phyloP scores from a whole-genome alignment of 1,140 invertebrate species.

The Temnothorax nylanderi region DNA sequence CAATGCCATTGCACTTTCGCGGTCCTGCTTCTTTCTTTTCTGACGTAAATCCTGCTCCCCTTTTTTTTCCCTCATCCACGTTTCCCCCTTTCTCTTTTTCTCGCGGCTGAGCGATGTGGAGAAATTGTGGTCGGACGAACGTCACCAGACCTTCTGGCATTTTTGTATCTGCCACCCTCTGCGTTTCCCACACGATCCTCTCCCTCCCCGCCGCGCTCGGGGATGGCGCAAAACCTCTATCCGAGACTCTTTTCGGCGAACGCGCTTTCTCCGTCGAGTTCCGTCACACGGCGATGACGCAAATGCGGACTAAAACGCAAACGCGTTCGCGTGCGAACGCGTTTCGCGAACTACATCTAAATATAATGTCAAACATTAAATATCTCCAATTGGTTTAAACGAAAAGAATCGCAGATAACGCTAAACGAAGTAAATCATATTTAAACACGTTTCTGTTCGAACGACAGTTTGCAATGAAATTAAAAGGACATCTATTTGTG shows the following conservation, averaged over 20 bases:
- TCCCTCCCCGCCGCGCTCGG: not conserved
- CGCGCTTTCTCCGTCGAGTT: slow-evolving; percentile 63
- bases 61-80: slow-evolving; percentile 47
- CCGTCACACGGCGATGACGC: slow-evolving; percentile 65
- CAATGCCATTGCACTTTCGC: slow-evolving; percentile 67
- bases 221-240: slow-evolving; percentile 50
- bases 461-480: not conserved
- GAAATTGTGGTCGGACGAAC: slow-evolving; percentile 53
- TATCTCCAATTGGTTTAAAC: not conserved
- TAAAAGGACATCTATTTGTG: not conserved
- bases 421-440: not conserved
- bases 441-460: not conserved
- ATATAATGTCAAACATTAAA: not conserved
- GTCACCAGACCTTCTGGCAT: slow-evolving; percentile 58
- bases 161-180: slow-evolving; percentile 71
- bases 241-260: slow-evolving; percentile 63
- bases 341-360: not conserved
- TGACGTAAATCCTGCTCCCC: slow-evolving; percentile 68
- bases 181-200: slow-evolving; percentile 72
- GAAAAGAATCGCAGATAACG: not conserved
- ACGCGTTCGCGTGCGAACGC: too few relatives aligned
- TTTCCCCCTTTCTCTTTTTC: slow-evolving; percentile 48
- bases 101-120: slow-evolving; percentile 64
- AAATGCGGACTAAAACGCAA: slow-evolving; percentile 31
- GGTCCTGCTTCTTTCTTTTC: slow-evolving; percentile 61